phyloP scores from a whole-genome alignment of 2,888 invertebrate species.

The Drosophila austrosaltans region DNA sequence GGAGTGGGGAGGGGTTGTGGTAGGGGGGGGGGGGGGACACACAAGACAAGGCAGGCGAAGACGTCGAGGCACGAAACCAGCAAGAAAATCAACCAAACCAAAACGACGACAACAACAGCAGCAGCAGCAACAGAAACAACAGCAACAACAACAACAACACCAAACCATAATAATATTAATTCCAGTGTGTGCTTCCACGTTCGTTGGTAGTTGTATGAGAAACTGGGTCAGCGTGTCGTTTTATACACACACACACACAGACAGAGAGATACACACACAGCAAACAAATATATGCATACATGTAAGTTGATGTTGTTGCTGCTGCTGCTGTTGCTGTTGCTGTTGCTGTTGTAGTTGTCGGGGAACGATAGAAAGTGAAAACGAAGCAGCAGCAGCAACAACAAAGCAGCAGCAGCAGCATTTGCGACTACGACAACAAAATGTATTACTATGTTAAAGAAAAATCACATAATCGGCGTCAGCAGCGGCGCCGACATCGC shows the following conservation, averaged over 20 bases:
- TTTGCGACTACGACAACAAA: slow-evolving; percentile 74
- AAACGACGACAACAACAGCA: slow-evolving; percentile 44
- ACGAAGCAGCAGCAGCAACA: slow-evolving; percentile 62
- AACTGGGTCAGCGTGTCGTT: slow-evolving; percentile 82
- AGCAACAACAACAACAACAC: slow-evolving; percentile 46
- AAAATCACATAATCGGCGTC: slow-evolving; percentile 73
- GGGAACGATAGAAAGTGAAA: slow-evolving; percentile 75
- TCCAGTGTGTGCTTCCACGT: slow-evolving; percentile 77
- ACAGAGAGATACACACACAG: slow-evolving; percentile 24
- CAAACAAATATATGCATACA: slow-evolving; percentile 68
- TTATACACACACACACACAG: slow-evolving; percentile 52
- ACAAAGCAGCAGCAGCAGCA: slow-evolving; percentile 30
- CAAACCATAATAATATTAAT: slow-evolving; percentile 78
- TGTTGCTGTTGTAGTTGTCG: slow-evolving; percentile 51
- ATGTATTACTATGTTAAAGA: slow-evolving; percentile 73
- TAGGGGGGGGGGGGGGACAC: not conserved
- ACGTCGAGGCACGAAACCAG: slow-evolving; percentile 62
- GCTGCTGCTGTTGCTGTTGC: slow-evolving; percentile 45
- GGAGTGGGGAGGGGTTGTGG: not conserved
- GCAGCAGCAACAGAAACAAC: slow-evolving; percentile 42
- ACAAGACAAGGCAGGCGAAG: slow-evolving; percentile 15
- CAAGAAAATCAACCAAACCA: slow-evolving; percentile 73
- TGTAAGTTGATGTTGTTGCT: slow-evolving; percentile 55
- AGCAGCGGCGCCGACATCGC: slow-evolving; percentile 31
- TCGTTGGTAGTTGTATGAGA: slow-evolving; percentile 71